Evolutionary conservation across 2,797 vertebrate genomes (phyloP).

Genomic region (Sciurus vulgaris): DNA sequence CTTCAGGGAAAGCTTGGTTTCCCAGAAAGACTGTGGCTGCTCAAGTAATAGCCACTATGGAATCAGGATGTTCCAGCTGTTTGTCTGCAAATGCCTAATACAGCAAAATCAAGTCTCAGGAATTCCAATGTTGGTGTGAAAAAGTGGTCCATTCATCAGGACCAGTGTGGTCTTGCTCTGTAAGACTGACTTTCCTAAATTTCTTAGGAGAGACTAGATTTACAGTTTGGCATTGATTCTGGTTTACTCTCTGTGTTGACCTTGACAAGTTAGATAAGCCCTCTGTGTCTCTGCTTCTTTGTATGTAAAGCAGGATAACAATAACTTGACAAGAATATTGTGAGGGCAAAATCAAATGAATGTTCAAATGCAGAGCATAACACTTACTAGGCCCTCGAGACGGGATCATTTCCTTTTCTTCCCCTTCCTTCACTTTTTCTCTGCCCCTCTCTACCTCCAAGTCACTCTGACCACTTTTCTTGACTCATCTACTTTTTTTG

Average conservation of each 20-base stretch:
- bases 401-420: not conserved
- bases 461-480: not conserved
- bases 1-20: not conserved
- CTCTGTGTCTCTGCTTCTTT: not conserved
- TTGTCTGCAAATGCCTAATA: not conserved
- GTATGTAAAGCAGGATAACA: not conserved
- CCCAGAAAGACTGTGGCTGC: not conserved
- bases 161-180: not conserved
- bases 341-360: not conserved
- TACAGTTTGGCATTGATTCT: conserved; percentile 4
- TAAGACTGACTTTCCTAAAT: not conserved
- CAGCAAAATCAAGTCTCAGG: not conserved
- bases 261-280: conserved; percentile 25
- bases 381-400: not conserved
- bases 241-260: conserved; percentile 23
- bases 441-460: not conserved
- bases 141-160: not conserved
- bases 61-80: not conserved
- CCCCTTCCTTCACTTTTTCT: not conserved
- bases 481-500: not conserved
- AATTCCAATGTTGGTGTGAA: not conserved
- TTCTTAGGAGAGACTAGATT: conserved; percentile 17
- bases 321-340: not conserved
- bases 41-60: rapidly evolving
- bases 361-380: not conserved